Base-by-base conservation (phyloP, 2,888 invertebrate genomes). In the Argyresthia albistria region DNA sequence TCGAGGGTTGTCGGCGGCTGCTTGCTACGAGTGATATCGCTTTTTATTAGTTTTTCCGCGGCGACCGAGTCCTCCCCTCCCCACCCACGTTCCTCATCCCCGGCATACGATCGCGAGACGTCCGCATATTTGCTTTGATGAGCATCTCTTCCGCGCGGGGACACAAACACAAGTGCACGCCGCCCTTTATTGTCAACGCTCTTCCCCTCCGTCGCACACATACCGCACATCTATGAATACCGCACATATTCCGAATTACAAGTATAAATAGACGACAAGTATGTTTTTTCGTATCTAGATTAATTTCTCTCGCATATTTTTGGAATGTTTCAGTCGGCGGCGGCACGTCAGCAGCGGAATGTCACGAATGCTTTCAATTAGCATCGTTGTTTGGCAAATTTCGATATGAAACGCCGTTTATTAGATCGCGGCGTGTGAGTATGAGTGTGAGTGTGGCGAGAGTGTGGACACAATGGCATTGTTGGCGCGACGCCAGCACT, bases 41-140 rank as follows among this genome's bases (percentile, higher is more conserved):
- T 63, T 80, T 84, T 82, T 83, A 83, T 84, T 82, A 82, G 82
- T 79, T 84, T 83, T 83, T 80, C 65, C 77, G 77, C 71, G 77
- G 76, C 72, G 80, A 77, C 80, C 72, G 67, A 68, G 67, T n/a
- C 66, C 61, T 62, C 37, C 16, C 45, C 15, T 10, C 45, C 45
- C 15, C 49, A 43, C 59, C 56, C 60, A 52, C 54, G 51, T 25
- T 55, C 56, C 45, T 63, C 46, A 55, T 55, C 58, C 57, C 54
- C 57, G 50, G n/a, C 43, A 51, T n/a, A 4, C 12, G 3, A 12
- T 12, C n/a, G 48, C 48, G 15, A 14, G n/a, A 4, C 48, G 45
- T 52, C 62, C 70, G 65, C 74, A 74, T 75, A 69, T 59, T 70
- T 67, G 73, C 76, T 76, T 76, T 75, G 74, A 71, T 63, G 70